phyloP scores from a whole-genome alignment of 2,888 invertebrate genomes.

The Dicyrtoma fusca region DNA sequence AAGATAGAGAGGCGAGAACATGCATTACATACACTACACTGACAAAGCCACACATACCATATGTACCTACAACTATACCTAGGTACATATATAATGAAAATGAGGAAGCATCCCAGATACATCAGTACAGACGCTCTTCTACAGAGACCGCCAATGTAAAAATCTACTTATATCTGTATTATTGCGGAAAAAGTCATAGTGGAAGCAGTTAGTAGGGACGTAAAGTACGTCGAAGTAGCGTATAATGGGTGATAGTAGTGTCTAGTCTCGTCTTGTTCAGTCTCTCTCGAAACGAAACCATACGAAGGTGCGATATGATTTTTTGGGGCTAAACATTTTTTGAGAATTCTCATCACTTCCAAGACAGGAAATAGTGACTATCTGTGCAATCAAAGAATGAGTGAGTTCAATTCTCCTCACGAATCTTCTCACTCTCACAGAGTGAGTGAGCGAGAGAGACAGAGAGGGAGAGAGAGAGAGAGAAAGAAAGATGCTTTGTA shows the following conservation, averaged over 20 bases:
- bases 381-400: constrained; percentile 46
- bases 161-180: no score
- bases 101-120: no score
- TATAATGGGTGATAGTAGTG: no score
- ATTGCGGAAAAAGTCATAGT: constrained; percentile 2
- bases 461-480: constrained; percentile 3
- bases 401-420: constrained; percentile 40
- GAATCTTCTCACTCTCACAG: constrained; percentile 35
- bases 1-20: constrained; percentile 31
- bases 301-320: constrained; percentile 33
- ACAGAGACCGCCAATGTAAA: no score
- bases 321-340: constrained; percentile 34
- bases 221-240: no score
- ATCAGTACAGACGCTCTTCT: no score
- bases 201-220: no score
- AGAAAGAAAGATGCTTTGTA: constrained; percentile 22
- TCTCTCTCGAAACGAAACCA: no score
- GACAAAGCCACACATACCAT: constrained; percentile 17
- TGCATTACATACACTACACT: constrained; percentile 18
- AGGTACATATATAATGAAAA: no score
- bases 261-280: no score
- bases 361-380: constrained; percentile 44
- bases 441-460: not conserved
- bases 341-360: constrained; percentile 44
- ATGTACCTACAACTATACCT: no score